Evolutionary conservation across 2,888 invertebrate genomes (phyloP).

Genomic region (Drepana falcataria): DNA sequence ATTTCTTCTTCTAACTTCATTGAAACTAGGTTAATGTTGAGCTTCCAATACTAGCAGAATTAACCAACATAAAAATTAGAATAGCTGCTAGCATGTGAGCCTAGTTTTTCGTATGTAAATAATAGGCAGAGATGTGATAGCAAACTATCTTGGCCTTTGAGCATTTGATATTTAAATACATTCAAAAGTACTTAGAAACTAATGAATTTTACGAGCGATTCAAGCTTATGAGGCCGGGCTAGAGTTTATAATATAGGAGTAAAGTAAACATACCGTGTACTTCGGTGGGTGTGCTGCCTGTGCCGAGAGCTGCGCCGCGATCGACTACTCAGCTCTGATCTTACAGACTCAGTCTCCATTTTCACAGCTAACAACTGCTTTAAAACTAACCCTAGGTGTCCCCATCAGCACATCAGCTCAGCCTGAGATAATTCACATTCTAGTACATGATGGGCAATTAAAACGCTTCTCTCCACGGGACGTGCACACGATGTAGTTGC

Average conservation of each 20-base stretch:
- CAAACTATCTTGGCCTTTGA: too few relatives aligned
- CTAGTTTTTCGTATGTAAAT: too few relatives aligned
- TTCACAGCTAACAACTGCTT: slow-evolving; percentile 32
- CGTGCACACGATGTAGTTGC: slow-evolving; percentile 26
- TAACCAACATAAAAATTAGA: too few relatives aligned
- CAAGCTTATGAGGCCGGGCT: not conserved
- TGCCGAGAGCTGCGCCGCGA: slow-evolving; percentile 84
- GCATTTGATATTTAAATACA: too few relatives aligned
- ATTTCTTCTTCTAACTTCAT: too few relatives aligned
- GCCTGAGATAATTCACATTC: slow-evolving; percentile 47
- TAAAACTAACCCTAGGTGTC: slow-evolving; percentile 33
- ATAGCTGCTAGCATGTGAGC: too few relatives aligned
- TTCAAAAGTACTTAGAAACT: too few relatives aligned
- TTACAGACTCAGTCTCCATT: slow-evolving; percentile 97
- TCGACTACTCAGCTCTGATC: slow-evolving; percentile 93
- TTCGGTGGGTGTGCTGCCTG: slow-evolving; percentile 81
- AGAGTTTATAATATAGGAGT: not conserved
- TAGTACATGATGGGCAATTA: slow-evolving; percentile 60
- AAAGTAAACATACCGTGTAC: slow-evolving; percentile 77
- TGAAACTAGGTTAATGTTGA: too few relatives aligned
- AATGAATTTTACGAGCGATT: too few relatives aligned
- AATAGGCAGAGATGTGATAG: too few relatives aligned
- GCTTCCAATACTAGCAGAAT: too few relatives aligned
- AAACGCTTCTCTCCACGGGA: slow-evolving; percentile 59
- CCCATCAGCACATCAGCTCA: slow-evolving; percentile 52